Evolutionary conservation across 1,140 invertebrate species (phyloP).

Genomic region (Wiebesia pumilae): DNA sequence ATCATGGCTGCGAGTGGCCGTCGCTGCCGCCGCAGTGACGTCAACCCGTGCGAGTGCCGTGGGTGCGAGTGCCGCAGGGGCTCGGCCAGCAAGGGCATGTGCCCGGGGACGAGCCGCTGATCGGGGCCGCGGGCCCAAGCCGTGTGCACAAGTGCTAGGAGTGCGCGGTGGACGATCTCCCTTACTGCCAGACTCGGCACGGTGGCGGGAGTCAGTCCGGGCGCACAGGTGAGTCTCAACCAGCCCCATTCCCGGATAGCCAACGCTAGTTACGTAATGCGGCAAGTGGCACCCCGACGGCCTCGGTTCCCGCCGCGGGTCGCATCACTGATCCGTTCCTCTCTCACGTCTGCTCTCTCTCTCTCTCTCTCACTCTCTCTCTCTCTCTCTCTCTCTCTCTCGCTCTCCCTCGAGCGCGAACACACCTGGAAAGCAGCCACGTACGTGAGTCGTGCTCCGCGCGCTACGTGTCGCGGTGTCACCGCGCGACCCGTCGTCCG

Average conservation of each 20-base stretch:
- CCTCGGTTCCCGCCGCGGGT: too few relatives aligned
- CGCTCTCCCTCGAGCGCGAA: neutral
- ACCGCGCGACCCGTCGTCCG: neutral
- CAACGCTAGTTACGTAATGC: too few relatives aligned
- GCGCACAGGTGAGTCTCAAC: neutral
- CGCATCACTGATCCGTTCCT: neutral
- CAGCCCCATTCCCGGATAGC: too few relatives aligned
- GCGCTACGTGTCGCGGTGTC: neutral
- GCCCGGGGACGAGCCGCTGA: neutral
- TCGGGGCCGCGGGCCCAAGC: neutral
- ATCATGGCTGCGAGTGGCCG: constrained; percentile 25
- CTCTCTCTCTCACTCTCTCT: neutral
- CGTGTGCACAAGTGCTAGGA: neutral
- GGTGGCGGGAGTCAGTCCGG: neutral
- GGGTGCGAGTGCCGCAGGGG: constrained; percentile 6
- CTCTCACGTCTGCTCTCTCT: neutral
- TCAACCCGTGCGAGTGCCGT: constrained; percentile 9
- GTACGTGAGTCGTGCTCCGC: neutral
- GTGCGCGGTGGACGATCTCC: neutral
- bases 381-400: neutral
- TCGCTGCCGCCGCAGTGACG: constrained; percentile 1
- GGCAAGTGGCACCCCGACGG: too few relatives aligned
- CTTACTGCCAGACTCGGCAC: neutral
- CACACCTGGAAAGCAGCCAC: neutral
- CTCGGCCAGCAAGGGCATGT: too few relatives aligned